Evolutionary conservation across 2,113 vertebrate genomes (phyloP).

Genomic region (Phodopus roborovskii): DNA sequence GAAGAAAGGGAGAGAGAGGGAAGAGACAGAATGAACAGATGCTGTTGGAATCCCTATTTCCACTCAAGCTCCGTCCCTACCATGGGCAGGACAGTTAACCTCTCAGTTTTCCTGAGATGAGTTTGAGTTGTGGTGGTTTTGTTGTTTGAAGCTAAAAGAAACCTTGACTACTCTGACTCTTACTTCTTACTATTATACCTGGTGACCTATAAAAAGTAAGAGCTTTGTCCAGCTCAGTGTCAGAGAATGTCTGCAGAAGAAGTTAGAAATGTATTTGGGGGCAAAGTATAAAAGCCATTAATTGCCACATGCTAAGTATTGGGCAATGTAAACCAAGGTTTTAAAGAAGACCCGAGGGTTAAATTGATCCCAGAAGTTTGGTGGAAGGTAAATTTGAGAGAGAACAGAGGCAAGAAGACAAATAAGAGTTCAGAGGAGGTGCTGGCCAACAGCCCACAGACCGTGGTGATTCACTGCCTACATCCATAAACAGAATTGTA

Average conservation of each 20-base stretch:
- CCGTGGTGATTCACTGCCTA: background rate
- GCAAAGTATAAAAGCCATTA: background rate
- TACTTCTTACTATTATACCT: background rate
- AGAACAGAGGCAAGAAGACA: background rate
- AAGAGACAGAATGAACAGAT: background rate
- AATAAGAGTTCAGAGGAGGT: background rate
- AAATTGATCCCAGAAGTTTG: background rate
- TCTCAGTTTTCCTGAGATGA: background rate
- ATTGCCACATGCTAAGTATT: background rate
- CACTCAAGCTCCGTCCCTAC: background rate
- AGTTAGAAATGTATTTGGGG: background rate
- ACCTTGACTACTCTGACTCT: background rate
- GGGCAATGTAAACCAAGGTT: constrained; percentile 5
- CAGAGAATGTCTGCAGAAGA: background rate
- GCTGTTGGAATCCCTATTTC: background rate
- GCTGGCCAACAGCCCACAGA: background rate
- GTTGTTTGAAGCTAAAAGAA: constrained; percentile 22
- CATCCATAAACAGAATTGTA: background rate
- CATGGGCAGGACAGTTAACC: background rate
- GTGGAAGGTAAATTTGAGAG: background rate
- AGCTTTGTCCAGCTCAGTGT: background rate
- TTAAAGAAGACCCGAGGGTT: background rate
- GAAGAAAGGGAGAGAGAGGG: background rate
- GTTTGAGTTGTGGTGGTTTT: background rate
- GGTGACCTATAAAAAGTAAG: background rate